A percentile compares a stretch with the other conserved stretches of the same genome.
Evolutionary conservation across 2,888 invertebrate genomes (phyloP).

Genomic region (Gymnocheta viridis): DNA sequence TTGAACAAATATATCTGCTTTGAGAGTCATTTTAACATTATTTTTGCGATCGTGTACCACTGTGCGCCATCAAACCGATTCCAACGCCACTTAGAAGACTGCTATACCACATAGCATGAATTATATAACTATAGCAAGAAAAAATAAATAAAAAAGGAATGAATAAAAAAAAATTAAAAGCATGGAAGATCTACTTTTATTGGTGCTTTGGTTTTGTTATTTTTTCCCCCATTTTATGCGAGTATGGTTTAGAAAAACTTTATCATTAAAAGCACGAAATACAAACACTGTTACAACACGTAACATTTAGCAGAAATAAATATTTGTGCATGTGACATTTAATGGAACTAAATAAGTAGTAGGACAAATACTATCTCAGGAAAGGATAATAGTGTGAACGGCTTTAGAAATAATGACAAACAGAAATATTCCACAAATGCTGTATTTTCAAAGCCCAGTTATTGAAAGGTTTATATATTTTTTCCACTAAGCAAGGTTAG

Average conservation of each 20-base stretch:
- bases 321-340: conserved; percentile 27
- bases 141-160: conserved; percentile 4
- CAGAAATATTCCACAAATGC: too few species aligned
- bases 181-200: conserved; percentile 36
- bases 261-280: conserved; percentile 45
- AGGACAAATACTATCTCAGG: background rate
- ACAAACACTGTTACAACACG: conserved; percentile 55
- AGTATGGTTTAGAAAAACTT: conserved; percentile 31
- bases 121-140: conserved; percentile 1
- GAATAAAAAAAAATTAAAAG: conserved; percentile 14
- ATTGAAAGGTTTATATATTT: too few species aligned
- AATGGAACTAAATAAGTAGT: conserved; percentile 17
- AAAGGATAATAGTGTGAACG: background rate
- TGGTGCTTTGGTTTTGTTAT: conserved; percentile 43
- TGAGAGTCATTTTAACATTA: too few species aligned
- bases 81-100: background rate
- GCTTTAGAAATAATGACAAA: background rate
- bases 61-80: background rate
- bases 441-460: too few species aligned
- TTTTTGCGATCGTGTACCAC: too few species aligned
- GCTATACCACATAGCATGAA: background rate
- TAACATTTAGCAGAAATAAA: conserved; percentile 51
- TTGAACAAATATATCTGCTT: too few species aligned
- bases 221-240: background rate
- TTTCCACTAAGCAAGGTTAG: too few species aligned